Base-by-base conservation (phyloP, 2,888 invertebrate genomes). In the Idaea straminata region DNA sequence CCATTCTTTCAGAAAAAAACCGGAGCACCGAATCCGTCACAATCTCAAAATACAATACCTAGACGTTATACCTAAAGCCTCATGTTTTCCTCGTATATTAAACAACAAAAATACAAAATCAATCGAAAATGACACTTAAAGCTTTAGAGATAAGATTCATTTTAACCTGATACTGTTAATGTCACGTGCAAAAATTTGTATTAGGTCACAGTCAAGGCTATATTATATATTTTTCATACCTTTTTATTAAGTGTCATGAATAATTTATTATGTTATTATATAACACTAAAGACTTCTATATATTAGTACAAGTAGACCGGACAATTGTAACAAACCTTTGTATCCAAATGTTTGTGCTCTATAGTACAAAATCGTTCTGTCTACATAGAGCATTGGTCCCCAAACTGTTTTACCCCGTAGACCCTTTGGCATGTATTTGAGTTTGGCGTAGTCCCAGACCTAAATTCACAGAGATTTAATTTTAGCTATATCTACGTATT, bases 131-230 rank as follows among this genome's bases (percentile, higher is more conserved):
- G 5, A 47, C 7, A 0, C 47, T 47, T 5, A 47, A 47, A 10
- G 10, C 47, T 47, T 47, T 13, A 4, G 4, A 0, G 0, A 47
- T 47, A 47, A 47, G 47, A 4, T 47, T 47, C 47, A 47, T 13
- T 47, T 10, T 47, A 47, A 47, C 47, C 13, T 47, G 13, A 10
- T 13, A 10, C 47, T 7, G 47, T 47, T 47, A 25, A 13, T 47
- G 47, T 47, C 47, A 47, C 47, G 47, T 47, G 47, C 47, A 47
- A 47, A 25, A 47, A 47, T 47, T 47, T 47, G 47, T 47, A 47
- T 47, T 47, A 47, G 47, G 47, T 47, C 47, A 47, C 47, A 47
- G 47, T 47, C 47, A 47, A 47, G 47, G 47, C 47, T 47, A 47
- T 47, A 47, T 47, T 47, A 47, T 13, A 47, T 13, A 47, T 47